Evolutionary conservation across 2,797 vertebrate species (phyloP).

Genomic region (Uromys caudimaculatus): DNA sequence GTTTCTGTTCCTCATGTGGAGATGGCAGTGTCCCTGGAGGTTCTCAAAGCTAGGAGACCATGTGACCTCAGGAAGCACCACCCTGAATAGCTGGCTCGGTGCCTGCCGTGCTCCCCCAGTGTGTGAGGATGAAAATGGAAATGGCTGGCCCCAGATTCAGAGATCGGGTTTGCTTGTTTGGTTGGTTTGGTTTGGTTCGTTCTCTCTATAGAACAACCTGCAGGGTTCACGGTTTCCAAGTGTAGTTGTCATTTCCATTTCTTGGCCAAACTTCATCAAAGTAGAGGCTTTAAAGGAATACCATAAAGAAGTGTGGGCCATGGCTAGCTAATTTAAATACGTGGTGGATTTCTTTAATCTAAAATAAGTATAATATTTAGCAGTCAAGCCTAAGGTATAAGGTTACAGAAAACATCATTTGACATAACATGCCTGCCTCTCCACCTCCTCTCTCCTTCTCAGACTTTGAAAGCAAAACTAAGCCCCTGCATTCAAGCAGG

Average conservation of each 20-base stretch:
- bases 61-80: background rate
- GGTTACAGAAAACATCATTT: conserved; percentile 49
- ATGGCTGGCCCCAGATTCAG: conserved; percentile 1
- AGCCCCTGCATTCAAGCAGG: background rate
- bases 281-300: conserved; percentile 45
- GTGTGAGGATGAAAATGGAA: conserved; percentile 9
- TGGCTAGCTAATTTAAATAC: conserved; percentile 49
- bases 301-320: conserved; percentile 22
- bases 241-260: conserved; percentile 38
- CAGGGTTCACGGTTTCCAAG: conserved; percentile 25
- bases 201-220: conserved; percentile 44
- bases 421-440: background rate
- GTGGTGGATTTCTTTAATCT: conserved; percentile 29
- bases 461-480: conserved; percentile 11
- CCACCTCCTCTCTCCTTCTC: conserved; percentile 43
- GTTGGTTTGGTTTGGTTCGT: background rate
- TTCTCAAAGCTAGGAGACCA: conserved; percentile 11
- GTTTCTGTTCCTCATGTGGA: background rate
- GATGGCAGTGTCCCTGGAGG: background rate
- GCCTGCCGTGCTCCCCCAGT: conserved; percentile 40
- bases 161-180: background rate
- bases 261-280: conserved; percentile 44
- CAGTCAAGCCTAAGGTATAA: conserved; percentile 7
- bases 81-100: conserved; percentile 34
- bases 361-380: background rate